These are phyloP conservation scores for Linepithema humile DNA, from an alignment of 1,140 invertebrate species.

Conservation along the genomic window DNA sequence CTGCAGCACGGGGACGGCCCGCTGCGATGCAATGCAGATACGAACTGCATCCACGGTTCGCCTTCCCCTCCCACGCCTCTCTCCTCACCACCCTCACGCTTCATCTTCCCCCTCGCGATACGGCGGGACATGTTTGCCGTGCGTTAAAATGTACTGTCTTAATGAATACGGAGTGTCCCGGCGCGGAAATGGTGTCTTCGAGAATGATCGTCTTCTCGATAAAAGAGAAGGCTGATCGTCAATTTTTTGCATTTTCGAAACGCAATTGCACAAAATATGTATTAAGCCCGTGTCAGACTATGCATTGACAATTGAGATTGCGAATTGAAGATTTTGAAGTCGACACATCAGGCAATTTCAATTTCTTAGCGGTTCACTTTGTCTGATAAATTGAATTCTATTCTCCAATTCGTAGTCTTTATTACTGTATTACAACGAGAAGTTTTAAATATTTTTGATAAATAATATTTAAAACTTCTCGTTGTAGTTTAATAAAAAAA, in stretches of 20 bases:
- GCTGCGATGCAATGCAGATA: conserved; percentile 77
- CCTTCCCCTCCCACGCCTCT: conserved; percentile 28
- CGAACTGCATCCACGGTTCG: conserved; percentile 59
- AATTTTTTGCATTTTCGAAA: background rate
- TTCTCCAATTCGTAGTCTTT: no score
- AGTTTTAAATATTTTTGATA: background rate
- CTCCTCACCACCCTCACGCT: background rate
- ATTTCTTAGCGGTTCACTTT: no score
- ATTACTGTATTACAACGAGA: no score
- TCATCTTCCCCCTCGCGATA: conserved; percentile 20
- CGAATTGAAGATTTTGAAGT: no score
- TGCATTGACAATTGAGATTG: no score
- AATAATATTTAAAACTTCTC: background rate
- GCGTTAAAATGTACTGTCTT: conserved; percentile 12
- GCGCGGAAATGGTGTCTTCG: background rate
- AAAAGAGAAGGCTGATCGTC: background rate
- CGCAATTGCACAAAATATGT: no score
- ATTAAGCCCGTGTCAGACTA: no score
- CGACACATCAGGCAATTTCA: no score
- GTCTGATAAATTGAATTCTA: no score
- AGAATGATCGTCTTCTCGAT: background rate
- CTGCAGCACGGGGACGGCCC: conserved; percentile 57
- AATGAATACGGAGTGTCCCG: background rate
- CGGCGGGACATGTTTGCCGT: background rate
- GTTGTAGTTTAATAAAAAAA: background rate